Conservation (phyloP, 1,140 invertebrate species). For the Pogonomyrmex barbatus region DNA sequence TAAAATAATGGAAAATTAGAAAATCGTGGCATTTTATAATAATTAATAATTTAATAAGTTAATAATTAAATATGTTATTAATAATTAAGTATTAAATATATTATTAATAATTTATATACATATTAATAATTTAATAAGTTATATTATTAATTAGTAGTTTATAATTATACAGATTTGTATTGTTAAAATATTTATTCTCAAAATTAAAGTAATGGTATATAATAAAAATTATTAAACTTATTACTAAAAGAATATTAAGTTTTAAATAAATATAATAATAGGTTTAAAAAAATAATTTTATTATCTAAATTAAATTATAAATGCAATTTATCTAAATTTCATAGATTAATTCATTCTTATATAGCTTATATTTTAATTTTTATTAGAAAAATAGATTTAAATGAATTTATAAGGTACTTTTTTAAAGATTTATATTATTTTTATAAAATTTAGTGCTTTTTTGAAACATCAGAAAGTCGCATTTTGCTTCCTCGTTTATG, state of each 20-base stretch:
- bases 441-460: background rate
- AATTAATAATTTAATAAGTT: too few species aligned
- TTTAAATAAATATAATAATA: background rate
- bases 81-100: too few species aligned
- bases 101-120: too few species aligned
- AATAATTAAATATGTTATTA: too few species aligned
- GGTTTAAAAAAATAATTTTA: background rate
- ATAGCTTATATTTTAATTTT: background rate
- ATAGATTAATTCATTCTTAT: background rate
- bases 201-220: background rate
- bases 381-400: background rate
- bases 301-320: background rate
- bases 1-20: background rate
- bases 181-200: background rate
- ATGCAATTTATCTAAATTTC: background rate
- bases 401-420: background rate
- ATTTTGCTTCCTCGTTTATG: background rate
- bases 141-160: background rate
- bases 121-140: background rate
- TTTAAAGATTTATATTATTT: background rate
- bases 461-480: slow-evolving; percentile 20
- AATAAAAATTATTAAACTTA: background rate
- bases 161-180: background rate
- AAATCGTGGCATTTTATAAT: background rate
- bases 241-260: background rate